phyloP scores from a whole-genome alignment of 2,888 invertebrate species.

The Drosophila anomelani region DNA sequence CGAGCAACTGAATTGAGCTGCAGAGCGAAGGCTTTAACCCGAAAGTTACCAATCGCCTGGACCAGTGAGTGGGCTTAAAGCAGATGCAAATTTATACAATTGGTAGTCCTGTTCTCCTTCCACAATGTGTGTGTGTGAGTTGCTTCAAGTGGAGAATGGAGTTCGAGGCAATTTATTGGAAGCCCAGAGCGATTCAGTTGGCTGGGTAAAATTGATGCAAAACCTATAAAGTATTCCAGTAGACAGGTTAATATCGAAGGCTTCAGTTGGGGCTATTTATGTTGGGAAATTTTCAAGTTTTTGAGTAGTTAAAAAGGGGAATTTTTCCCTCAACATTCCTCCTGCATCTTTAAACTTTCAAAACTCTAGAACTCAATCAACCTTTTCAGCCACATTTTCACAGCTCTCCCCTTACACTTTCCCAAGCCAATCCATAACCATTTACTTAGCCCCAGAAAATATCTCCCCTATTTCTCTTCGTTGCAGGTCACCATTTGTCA shows the following conservation, averaged over 20 bases:
- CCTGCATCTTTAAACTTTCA: too few species aligned
- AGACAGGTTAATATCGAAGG: constrained; percentile 37
- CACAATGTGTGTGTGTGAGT: constrained; percentile 12
- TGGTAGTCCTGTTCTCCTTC: constrained; percentile 14
- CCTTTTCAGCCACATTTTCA: too few species aligned
- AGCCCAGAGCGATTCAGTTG: constrained; percentile 13
- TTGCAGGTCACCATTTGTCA: constrained; percentile 90
- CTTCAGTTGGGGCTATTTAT: constrained; percentile 17
- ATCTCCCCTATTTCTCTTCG: constrained; percentile 1
- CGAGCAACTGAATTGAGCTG: constrained; percentile 34
- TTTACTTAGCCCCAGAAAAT: constrained; percentile 19
- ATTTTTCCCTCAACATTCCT: too few species aligned
- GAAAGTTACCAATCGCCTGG: constrained; percentile 55
- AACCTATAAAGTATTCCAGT: constrained; percentile 16
- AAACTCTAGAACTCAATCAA: too few species aligned
- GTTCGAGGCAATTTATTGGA: constrained; percentile 29
- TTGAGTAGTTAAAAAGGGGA: neutral
- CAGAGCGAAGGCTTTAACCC: constrained; percentile 35
- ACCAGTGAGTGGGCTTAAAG: constrained; percentile 34
- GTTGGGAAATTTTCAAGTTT: neutral
- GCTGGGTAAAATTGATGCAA: constrained; percentile 12
- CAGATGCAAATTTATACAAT: constrained; percentile 57
- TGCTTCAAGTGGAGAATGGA: constrained; percentile 16
- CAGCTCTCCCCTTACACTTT: neutral
- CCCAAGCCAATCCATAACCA: constrained; percentile 28